Evolutionary conservation across 2,797 vertebrate genomes (phyloP).

Genomic region (Iguana delicatissima): DNA sequence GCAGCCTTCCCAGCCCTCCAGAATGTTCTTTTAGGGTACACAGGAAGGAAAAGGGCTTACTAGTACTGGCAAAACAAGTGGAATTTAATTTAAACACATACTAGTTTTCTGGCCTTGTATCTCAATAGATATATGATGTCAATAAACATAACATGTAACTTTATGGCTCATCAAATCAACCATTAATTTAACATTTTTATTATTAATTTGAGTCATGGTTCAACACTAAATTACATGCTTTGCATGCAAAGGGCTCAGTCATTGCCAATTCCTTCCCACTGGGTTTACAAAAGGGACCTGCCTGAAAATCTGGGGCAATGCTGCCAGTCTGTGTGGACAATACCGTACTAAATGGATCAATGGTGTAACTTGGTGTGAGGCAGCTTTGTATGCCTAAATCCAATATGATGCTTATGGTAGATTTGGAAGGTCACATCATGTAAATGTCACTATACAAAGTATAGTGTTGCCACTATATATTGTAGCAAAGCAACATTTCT

Average conservation of each 20-base stretch:
- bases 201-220: background rate
- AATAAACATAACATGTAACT: background rate
- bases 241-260: background rate
- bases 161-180: background rate
- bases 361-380: background rate
- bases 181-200: background rate
- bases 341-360: background rate
- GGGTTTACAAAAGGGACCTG: background rate
- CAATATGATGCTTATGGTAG: too few relatives aligned
- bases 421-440: too few relatives aligned
- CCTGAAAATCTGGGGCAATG: background rate
- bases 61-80: too few relatives aligned
- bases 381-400: background rate
- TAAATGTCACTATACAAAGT: background rate
- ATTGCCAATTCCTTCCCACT: background rate
- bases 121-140: background rate
- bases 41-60: too few relatives aligned
- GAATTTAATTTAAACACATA: too few relatives aligned
- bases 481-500: constrained; percentile 17
- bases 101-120: background rate
- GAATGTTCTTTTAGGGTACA: too few relatives aligned
- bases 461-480: background rate
- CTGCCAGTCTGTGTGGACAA: background rate
- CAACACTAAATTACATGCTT: background rate
- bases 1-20: too few relatives aligned